Percentiles rank a stretch among this genome's conserved stretches.
phyloP scores from a whole-genome alignment of 2,888 invertebrate genomes.

The Caenorhabditis angaria region DNA sequence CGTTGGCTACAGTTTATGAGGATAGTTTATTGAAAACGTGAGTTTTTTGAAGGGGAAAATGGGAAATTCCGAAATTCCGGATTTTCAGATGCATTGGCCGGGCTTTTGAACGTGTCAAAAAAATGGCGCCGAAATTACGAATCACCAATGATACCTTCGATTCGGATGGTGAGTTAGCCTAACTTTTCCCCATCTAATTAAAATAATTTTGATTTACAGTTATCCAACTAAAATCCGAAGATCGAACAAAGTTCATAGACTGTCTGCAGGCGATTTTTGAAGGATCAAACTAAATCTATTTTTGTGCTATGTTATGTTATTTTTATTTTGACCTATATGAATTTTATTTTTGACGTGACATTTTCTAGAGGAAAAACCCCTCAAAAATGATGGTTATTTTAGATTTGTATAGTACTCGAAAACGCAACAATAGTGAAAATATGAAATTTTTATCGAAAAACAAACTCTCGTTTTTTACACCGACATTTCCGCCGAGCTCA shows the following conservation, averaged over 20 bases:
- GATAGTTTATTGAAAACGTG: conserved; percentile 52
- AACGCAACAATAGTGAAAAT: conserved; percentile 12
- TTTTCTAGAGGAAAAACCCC: not conserved
- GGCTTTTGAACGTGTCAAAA: conserved; percentile 51
- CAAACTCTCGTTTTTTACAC: not conserved
- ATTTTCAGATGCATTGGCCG: conserved; percentile 56
- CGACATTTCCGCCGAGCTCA: conserved; percentile 8
- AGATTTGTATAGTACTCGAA: conserved; percentile 18
- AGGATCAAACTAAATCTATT: conserved; percentile 19
- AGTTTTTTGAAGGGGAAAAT: conserved; percentile 9
- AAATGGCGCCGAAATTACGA: conserved; percentile 33
- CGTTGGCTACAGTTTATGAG: conserved; percentile 46
- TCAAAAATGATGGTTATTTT: not conserved
- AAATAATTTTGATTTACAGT: conserved; percentile 35
- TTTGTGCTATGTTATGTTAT: too few relatives aligned
- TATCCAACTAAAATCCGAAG: conserved; percentile 45
- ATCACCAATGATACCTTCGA: conserved; percentile 47
- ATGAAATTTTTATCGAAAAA: conserved; percentile 13
- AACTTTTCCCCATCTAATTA: not conserved
- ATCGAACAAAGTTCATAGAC: conserved; percentile 55
- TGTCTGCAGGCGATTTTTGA: conserved; percentile 49
- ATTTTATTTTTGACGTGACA: conserved; percentile 12
- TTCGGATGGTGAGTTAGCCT: conserved; percentile 34
- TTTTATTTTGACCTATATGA: conserved; percentile 9
- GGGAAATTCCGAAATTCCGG: not conserved